Evolutionary conservation across 2,888 invertebrate species (phyloP).

Genomic region (Gortyna flavago): DNA sequence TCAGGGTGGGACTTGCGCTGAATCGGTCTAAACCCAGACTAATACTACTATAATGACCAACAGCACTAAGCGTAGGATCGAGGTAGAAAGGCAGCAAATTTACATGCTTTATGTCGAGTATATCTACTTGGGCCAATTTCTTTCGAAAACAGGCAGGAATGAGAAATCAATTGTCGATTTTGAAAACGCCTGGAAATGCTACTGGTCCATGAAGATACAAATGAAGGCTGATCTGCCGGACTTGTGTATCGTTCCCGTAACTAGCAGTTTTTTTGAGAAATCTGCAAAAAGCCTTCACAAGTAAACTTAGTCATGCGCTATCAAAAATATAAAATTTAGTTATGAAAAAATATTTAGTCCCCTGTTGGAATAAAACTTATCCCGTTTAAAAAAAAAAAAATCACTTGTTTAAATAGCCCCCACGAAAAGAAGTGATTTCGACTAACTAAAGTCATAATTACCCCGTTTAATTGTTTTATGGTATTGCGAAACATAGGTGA

Average conservation of each 20-base stretch:
- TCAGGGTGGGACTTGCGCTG: neutral
- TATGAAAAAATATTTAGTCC: no score
- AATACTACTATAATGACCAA: neutral
- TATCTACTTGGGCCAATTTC: neutral
- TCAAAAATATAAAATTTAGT: no score
- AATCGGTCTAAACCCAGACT: neutral
- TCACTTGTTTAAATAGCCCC: no score
- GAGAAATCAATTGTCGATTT: neutral
- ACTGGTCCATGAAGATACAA: neutral
- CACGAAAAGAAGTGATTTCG: no score
- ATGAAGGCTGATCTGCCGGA: neutral
- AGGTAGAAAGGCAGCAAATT: neutral
- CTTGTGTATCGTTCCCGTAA: neutral
- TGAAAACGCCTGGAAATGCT: neutral
- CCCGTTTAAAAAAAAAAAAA: no score
- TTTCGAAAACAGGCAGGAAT: neutral
- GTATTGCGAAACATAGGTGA: no score
- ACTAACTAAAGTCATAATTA: no score
- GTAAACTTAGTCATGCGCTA: no score
- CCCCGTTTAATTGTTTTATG: no score
- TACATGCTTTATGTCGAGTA: neutral
- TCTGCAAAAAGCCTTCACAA: no score
- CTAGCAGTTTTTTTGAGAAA: no score
- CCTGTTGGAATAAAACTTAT: no score
- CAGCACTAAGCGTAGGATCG: neutral